Percentiles rank a stretch among this genome's conserved stretches.
These are phyloP conservation scores for Phalacrocorax carbo DNA, from an alignment of 2,113 vertebrate species.

Conservation along the genomic window DNA sequence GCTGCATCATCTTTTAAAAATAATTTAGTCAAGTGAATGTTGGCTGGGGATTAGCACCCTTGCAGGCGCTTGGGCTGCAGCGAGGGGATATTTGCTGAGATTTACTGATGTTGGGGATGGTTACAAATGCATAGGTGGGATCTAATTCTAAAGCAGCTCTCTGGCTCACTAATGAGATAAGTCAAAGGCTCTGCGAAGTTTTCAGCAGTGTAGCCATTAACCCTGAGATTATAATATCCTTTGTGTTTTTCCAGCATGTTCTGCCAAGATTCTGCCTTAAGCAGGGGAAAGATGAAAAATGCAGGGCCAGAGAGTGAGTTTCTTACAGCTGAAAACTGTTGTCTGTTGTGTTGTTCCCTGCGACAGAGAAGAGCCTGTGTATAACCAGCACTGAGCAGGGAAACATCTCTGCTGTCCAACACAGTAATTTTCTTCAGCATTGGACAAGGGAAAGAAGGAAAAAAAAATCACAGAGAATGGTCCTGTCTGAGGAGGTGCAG, in stretches of 20 bases:
- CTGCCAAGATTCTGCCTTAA: conserved; percentile 31
- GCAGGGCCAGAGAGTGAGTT: neutral
- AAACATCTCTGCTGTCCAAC: neutral
- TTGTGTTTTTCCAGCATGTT: conserved; percentile 43
- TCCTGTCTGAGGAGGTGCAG: neutral
- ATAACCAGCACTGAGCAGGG: neutral
- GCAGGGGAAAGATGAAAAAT: conserved; percentile 42
- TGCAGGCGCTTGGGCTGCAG: neutral
- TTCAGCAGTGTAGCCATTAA: conserved; percentile 45
- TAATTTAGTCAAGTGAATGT: conserved; percentile 48
- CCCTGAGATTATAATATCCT: conserved; percentile 57
- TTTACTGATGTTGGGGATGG: conserved; percentile 11
- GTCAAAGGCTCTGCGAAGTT: conserved; percentile 38
- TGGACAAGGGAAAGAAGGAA: neutral
- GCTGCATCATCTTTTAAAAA: conserved; percentile 66
- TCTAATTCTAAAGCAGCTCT: conserved; percentile 36
- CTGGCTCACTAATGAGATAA: conserved; percentile 47
- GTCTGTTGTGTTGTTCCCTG: neutral
- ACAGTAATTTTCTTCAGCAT: neutral
- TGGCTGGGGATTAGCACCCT: conserved; percentile 41
- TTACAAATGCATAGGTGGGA: conserved; percentile 46
- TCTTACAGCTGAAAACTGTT: conserved; percentile 1
- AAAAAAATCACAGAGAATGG: neutral
- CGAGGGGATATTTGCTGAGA: conserved; percentile 16
- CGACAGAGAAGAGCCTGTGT: neutral